Percentiles rank a stretch among this genome's conserved stretches.
Evolutionary conservation across 2,113 vertebrate species (phyloP).

Genomic region (Himantopus leucocephalus): DNA sequence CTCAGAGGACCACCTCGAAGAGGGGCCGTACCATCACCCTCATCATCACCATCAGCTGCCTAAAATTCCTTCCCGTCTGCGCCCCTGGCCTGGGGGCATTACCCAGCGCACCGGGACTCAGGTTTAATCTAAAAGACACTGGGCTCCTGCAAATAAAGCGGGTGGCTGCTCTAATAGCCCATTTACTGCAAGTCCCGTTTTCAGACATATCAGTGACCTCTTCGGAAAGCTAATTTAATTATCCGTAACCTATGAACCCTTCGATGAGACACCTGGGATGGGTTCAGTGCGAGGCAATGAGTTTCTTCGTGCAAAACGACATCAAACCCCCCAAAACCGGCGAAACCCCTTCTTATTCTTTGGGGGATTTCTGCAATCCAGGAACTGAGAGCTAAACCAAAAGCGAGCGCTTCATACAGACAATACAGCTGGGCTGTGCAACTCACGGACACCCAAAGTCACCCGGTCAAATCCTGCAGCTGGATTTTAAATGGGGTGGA

Average conservation of each 20-base stretch:
- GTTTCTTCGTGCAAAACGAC: background rate
- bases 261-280: background rate
- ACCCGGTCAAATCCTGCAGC: slow-evolving; percentile 6
- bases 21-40: background rate
- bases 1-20: background rate
- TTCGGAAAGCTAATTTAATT: background rate
- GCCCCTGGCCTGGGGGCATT: background rate
- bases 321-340: background rate
- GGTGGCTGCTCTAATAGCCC: background rate
- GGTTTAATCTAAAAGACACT: background rate
- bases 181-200: background rate
- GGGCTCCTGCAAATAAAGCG: background rate
- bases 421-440: background rate
- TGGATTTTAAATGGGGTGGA: slow-evolving; percentile 45
- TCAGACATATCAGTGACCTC: background rate
- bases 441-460: background rate
- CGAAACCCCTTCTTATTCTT: background rate
- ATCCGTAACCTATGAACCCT: background rate
- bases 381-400: background rate
- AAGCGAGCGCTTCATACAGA: background rate
- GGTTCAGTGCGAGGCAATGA: background rate
- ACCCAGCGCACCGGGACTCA: background rate
- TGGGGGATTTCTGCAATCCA: background rate
- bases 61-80: slow-evolving; percentile 27
- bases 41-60: background rate